Evolutionary conservation across 1,140 invertebrate species (phyloP).

Genomic region (Acromyrmex heyeri): DNA sequence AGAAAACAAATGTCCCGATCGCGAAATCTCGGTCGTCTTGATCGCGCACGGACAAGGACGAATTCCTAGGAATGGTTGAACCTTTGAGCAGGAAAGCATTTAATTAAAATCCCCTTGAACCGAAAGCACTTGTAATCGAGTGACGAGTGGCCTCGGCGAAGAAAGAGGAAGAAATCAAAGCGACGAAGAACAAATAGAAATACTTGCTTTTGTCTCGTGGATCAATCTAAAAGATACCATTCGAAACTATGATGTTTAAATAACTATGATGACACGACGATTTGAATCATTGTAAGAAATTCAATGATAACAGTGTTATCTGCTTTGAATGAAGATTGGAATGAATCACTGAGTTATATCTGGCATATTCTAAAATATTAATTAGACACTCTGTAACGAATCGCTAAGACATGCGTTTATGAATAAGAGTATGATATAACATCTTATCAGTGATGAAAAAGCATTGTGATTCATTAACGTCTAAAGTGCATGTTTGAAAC

Average conservation of each 20-base stretch:
- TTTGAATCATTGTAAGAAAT: not conserved
- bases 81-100: conserved; percentile 64
- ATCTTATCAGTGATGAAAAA: not conserved
- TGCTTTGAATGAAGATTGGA: not conserved
- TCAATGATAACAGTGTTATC: not conserved
- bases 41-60: conserved; percentile 43
- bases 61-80: conserved; percentile 51
- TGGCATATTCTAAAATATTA: not conserved
- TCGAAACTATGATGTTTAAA: not conserved
- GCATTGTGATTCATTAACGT: not conserved
- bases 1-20: conserved; percentile 69
- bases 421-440: not conserved
- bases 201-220: conserved; percentile 24
- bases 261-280: conserved; percentile 2
- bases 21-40: conserved; percentile 35
- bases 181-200: conserved; percentile 50
- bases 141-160: conserved; percentile 54
- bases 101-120: conserved; percentile 75
- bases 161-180: conserved; percentile 10
- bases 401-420: not conserved
- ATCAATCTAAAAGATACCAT: conserved; percentile 26
- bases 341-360: not conserved
- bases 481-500: not conserved
- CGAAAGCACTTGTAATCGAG: conserved; percentile 67
- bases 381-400: not conserved